phyloP scores from a whole-genome alignment of 2,113 vertebrate genomes.

The Martes martes region DNA sequence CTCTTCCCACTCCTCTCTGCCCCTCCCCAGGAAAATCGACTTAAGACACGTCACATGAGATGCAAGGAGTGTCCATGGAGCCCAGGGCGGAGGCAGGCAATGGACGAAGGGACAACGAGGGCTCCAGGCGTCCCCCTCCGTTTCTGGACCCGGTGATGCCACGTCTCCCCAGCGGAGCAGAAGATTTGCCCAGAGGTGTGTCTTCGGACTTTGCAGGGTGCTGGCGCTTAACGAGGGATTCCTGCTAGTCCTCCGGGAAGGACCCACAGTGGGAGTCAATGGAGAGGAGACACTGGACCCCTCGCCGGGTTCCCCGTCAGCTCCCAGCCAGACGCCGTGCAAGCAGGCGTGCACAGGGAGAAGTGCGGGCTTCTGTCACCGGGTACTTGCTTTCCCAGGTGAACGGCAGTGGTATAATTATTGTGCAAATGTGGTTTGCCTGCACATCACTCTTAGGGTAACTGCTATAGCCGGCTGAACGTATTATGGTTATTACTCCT shows the following conservation, averaged over 20 bases:
- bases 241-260: too few species aligned
- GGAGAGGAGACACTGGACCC: not conserved
- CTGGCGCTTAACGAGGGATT: not conserved
- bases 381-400: not conserved
- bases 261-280: too few species aligned
- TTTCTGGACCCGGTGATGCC: not conserved
- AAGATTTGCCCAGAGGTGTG: not conserved
- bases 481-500: not conserved
- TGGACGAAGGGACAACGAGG: not conserved
- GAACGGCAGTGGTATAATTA: not conserved
- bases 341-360: too few species aligned
- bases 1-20: not conserved
- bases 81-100: not conserved
- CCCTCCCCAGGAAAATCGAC: not conserved
- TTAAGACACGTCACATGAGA: not conserved
- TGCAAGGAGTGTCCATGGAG: not conserved
- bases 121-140: not conserved
- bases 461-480: not conserved
- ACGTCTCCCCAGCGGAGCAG: not conserved
- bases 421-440: not conserved
- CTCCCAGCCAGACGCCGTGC: too few species aligned
- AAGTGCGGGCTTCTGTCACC: too few species aligned
- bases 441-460: not conserved
- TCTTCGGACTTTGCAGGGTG: not conserved
- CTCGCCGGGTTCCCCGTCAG: accelerated